A percentile compares a stretch with the other conserved stretches of the same genome.
Conservation (phyloP, 2,113 vertebrate species). For the Channa argus region DNA sequence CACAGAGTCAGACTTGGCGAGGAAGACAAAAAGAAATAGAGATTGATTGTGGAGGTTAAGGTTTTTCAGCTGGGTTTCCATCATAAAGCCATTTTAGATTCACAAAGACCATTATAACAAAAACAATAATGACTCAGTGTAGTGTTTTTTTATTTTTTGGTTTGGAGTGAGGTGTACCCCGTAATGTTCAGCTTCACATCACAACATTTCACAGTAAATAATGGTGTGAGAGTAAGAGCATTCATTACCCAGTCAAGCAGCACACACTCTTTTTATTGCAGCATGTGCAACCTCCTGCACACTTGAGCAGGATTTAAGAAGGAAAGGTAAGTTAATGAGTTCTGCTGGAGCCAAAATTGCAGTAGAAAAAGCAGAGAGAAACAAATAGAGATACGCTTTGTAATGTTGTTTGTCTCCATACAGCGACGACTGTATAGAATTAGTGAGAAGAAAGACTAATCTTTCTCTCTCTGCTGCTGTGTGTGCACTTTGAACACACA, state of each 20-base stretch:
- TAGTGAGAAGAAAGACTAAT: conserved; percentile 22
- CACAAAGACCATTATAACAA: conserved; percentile 57
- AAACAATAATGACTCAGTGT: conserved; percentile 47
- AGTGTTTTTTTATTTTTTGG: conserved; percentile 8
- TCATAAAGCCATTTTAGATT: conserved; percentile 43
- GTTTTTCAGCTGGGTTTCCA: conserved; percentile 44
- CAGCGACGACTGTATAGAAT: conserved; percentile 46
- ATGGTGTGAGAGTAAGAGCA: conserved; percentile 41
- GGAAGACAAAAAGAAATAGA: conserved; percentile 6
- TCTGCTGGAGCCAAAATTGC: conserved; percentile 58
- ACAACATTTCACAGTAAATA: conserved; percentile 68
- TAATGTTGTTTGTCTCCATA: conserved; percentile 59
- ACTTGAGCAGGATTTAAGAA: conserved; percentile 62
- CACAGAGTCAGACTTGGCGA: background rate
- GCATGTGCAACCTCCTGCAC: conserved; percentile 54
- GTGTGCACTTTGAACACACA: conserved; percentile 27
- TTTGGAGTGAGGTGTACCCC: conserved; percentile 56
- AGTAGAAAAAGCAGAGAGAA: conserved; percentile 48
- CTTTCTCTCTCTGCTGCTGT: conserved; percentile 15
- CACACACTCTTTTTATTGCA: conserved; percentile 31
- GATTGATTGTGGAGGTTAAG: conserved; percentile 56
- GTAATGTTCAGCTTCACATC: conserved; percentile 45
- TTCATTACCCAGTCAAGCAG: conserved; percentile 68
- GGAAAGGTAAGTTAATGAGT: conserved; percentile 74
- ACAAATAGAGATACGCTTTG: conserved; percentile 54